Evolutionary conservation across 1,140 invertebrate genomes (phyloP).

Genomic region (Aleiodes sp.): DNA sequence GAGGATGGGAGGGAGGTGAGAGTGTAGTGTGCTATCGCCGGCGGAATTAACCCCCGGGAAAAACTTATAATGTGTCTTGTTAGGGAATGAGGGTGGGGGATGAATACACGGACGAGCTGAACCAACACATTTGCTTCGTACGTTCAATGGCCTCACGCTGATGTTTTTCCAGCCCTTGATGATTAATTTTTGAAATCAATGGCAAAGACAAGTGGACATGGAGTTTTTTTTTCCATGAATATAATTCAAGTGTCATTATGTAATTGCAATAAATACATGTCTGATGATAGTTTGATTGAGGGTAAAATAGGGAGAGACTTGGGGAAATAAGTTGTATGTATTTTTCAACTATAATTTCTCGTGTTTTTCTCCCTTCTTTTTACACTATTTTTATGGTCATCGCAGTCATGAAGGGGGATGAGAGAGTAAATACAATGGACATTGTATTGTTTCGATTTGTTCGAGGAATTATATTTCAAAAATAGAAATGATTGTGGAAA

Average conservation of each 20-base stretch:
- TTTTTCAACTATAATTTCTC: neutral
- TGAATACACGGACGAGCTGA: slow-evolving; percentile 27
- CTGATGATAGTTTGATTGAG: neutral
- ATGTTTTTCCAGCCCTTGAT: neutral
- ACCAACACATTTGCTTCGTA: slow-evolving; percentile 15
- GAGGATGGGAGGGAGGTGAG: neutral
- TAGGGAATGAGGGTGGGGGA: slow-evolving; percentile 39
- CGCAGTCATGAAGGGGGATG: neutral
- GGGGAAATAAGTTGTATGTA: neutral
- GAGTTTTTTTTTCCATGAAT: neutral
- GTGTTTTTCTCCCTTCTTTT: neutral
- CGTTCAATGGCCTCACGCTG: slow-evolving; percentile 18
- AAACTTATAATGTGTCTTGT: slow-evolving; percentile 58
- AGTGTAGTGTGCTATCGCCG: slow-evolving; percentile 46
- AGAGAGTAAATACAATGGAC: no score
- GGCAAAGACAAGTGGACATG: neutral
- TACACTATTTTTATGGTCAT: neutral
- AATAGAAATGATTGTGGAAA: neutral
- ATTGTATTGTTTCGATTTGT: no score
- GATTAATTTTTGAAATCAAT: slow-evolving; percentile 14
- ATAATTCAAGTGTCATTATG: slow-evolving; percentile 1
- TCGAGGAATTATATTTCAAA: neutral
- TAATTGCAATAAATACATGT: neutral
- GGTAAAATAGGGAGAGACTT: neutral
- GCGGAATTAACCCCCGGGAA: slow-evolving; percentile 53